Conservation (phyloP, 2,113 vertebrate genomes). For the Bostrychus sinensis region DNA sequence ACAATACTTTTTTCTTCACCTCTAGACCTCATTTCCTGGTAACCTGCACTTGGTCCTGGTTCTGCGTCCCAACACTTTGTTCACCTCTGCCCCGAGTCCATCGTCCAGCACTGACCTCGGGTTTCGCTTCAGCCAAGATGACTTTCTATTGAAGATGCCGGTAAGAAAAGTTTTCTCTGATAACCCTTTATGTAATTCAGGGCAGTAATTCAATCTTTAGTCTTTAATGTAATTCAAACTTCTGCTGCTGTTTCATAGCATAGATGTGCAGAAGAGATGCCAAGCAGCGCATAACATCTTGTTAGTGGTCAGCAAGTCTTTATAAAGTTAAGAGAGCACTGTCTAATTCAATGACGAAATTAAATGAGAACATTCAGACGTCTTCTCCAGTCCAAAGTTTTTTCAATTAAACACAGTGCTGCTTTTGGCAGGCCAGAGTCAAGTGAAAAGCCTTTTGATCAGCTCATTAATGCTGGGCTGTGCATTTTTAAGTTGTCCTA, state of each 20-base stretch:
- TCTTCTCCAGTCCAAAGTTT: neutral
- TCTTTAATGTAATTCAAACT: neutral
- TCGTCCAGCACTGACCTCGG: slow-evolving; percentile 89
- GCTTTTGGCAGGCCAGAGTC: no score
- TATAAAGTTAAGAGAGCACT: no score
- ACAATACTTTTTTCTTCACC: neutral
- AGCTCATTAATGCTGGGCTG: no score
- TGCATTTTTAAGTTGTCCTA: no score
- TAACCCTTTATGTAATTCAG: neutral
- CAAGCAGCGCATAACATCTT: neutral
- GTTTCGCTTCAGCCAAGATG: slow-evolving; percentile 94
- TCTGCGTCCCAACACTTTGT: slow-evolving; percentile 85
- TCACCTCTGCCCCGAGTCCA: slow-evolving; percentile 77
- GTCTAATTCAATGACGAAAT: no score
- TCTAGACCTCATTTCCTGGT: slow-evolving; percentile 92
- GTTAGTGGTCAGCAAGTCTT: neutral
- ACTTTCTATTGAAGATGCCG: slow-evolving; percentile 94
- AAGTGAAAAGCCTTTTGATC: no score
- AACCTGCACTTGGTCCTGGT: slow-evolving; percentile 94
- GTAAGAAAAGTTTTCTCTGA: slow-evolving; percentile 67
- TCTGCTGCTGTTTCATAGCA: neutral
- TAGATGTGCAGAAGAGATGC: neutral
- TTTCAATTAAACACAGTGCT: no score
- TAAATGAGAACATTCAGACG: neutral
- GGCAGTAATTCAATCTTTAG: neutral